phyloP scores from a whole-genome alignment of 2,113 vertebrate genomes.

The Varanus komodoensis region DNA sequence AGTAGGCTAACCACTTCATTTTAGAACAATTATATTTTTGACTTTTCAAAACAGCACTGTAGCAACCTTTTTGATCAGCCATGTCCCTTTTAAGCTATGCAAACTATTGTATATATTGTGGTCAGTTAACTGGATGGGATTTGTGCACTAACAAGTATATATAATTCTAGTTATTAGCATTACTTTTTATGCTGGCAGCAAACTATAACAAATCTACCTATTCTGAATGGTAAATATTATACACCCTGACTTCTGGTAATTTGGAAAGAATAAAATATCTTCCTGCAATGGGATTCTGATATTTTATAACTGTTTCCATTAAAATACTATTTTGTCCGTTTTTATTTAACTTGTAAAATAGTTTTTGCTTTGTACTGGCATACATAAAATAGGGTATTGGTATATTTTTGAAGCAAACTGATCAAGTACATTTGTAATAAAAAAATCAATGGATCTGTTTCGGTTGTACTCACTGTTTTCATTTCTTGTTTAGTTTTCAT shows the following conservation, averaged over 20 bases:
- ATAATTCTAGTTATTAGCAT: slow-evolving; percentile 80
- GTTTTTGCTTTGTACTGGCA: slow-evolving; percentile 83
- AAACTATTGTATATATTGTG: slow-evolving; percentile 83
- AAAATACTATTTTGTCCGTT: slow-evolving; percentile 86
- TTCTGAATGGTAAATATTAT: slow-evolving; percentile 75
- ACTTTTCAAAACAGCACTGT: slow-evolving; percentile 82
- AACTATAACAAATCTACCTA: slow-evolving; percentile 82
- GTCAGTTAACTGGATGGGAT: slow-evolving; percentile 77
- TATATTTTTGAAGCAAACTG: slow-evolving; percentile 85
- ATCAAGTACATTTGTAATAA: slow-evolving; percentile 87
- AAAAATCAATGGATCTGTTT: slow-evolving; percentile 82
- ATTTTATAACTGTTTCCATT: slow-evolving; percentile 87
- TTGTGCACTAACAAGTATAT: slow-evolving; percentile 79
- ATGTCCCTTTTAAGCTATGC: slow-evolving; percentile 85
- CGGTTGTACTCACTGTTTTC: slow-evolving; percentile 84
- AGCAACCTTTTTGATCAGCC: slow-evolving; percentile 80
- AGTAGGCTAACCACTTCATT: slow-evolving; percentile 68
- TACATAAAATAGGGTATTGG: slow-evolving; percentile 84
- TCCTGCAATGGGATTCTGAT: slow-evolving; percentile 80
- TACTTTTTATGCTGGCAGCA: slow-evolving; percentile 78
- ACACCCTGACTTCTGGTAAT: slow-evolving; percentile 75
- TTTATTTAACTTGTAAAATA: slow-evolving; percentile 88
- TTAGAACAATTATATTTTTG: slow-evolving; percentile 79
- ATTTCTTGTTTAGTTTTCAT: slow-evolving; percentile 80
- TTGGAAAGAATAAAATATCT: slow-evolving; percentile 74